Percentiles rank a stretch among this genome's conserved stretches.
Conservation (phyloP, 2,113 vertebrate species). For the Polypterus senegalus region DNA sequence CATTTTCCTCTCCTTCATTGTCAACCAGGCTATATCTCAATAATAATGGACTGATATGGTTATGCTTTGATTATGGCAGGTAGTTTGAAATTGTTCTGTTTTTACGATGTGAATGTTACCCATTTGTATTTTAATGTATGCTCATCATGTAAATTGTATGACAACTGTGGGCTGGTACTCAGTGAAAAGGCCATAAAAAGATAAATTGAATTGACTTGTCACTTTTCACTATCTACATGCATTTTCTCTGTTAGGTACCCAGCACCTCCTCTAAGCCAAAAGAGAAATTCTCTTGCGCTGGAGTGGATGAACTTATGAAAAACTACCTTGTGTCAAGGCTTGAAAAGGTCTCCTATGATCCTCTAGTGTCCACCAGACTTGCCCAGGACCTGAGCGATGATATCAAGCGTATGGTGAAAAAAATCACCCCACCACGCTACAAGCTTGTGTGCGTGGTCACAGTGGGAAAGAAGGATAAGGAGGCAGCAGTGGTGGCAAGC, state of each 20-base stretch:
- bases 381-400: slow-evolving; percentile 4
- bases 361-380: slow-evolving; percentile 11
- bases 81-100: too few species aligned
- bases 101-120: neutral
- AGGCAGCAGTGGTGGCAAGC: slow-evolving; percentile 19
- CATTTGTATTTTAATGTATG: neutral
- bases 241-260: slow-evolving; percentile 8
- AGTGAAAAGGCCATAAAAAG: neutral
- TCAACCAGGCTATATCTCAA: too few species aligned
- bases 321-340: slow-evolving; percentile 24
- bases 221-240: neutral
- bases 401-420: slow-evolving; percentile 12
- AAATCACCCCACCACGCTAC: neutral
- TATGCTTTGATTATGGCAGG: too few species aligned
- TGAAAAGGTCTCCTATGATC: slow-evolving; percentile 6
- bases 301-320: slow-evolving; percentile 8
- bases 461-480: slow-evolving; percentile 12
- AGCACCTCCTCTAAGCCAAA: slow-evolving; percentile 9
- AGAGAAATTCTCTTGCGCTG: slow-evolving; percentile 11
- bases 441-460: slow-evolving; percentile 20
- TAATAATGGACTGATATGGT: too few species aligned
- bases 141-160: neutral
- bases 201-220: neutral
- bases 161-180: neutral
- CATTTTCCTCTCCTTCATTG: too few species aligned